Conservation (phyloP, 2,888 invertebrate genomes). For the Eudemis profundana region DNA sequence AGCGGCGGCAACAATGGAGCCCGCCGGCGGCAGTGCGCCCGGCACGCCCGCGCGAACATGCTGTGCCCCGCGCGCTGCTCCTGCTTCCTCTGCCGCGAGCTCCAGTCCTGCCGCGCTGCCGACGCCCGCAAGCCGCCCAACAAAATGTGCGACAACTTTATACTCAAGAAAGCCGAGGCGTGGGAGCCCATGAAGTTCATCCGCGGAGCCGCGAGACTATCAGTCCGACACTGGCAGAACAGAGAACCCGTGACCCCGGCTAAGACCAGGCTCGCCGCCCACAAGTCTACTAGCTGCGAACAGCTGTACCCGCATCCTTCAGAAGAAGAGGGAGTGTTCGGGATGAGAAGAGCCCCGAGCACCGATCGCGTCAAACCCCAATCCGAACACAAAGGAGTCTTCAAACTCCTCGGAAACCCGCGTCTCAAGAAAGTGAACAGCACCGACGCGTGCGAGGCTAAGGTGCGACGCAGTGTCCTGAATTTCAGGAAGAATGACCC, state of each 20-base stretch:
- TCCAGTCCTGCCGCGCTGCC: conserved; percentile 86
- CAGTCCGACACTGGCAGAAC: conserved; percentile 83
- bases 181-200: conserved; percentile 82
- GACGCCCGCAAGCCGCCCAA: conserved; percentile 76
- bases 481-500: conserved; percentile 76
- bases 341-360: conserved; percentile 80
- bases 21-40: conserved; percentile 66
- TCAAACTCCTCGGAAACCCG: conserved; percentile 77
- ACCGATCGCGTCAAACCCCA: conserved; percentile 77
- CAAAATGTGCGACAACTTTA: conserved; percentile 82
- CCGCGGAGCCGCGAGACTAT: conserved; percentile 80
- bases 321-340: conserved; percentile 72
- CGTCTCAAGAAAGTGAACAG: conserved; percentile 72
- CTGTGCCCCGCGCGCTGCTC: conserved; percentile 90
- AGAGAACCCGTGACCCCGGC: conserved; percentile 75
- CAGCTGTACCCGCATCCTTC: conserved; percentile 76
- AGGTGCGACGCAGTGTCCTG: conserved; percentile 73
- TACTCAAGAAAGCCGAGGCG: conserved; percentile 83
- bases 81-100: conserved; percentile 90
- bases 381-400: conserved; percentile 74
- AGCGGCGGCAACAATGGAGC: conserved; percentile 46
- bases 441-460: conserved; percentile 70
- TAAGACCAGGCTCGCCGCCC: conserved; percentile 71
- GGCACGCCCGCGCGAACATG: conserved; percentile 83
- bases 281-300: conserved; percentile 81